Conservation (phyloP, 2,113 vertebrate genomes). For the Sisor rabdophorus region DNA sequence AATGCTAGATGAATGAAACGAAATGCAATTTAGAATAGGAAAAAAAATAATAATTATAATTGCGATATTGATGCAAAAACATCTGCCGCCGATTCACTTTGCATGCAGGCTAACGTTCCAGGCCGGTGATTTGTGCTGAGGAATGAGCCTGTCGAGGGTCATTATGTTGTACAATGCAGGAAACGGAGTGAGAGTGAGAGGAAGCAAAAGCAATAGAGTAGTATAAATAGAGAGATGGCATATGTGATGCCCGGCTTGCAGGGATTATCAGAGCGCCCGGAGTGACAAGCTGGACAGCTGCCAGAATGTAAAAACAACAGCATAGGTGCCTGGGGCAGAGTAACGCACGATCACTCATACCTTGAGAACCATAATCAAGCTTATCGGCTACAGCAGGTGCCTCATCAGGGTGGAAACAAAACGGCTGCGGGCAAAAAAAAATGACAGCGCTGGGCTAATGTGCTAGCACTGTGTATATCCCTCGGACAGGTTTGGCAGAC, state of each 20-base stretch:
- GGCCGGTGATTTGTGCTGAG: conserved; percentile 10
- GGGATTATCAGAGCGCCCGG: conserved; percentile 8
- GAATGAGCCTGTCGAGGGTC: conserved; percentile 22
- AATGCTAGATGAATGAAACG: conserved; percentile 5
- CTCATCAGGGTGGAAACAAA: neutral
- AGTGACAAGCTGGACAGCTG: conserved; percentile 14
- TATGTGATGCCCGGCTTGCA: conserved; percentile 1
- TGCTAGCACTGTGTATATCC: neutral
- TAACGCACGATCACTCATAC: conserved; percentile 15
- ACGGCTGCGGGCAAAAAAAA: neutral
- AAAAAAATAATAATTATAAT: conserved; percentile 9
- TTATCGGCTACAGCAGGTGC: conserved; percentile 18
- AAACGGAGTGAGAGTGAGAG: conserved; percentile 7
- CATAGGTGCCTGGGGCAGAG: conserved; percentile 12
- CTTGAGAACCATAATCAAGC: conserved; percentile 19
- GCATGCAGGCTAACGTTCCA: conserved; percentile 2
- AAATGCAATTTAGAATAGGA: conserved; percentile 8
- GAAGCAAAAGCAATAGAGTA: neutral
- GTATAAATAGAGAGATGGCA: neutral
- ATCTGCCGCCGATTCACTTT: conserved; percentile 15
- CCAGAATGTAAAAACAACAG: conserved; percentile 19
- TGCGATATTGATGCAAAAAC: conserved; percentile 7
- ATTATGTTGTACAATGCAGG: conserved; percentile 14
- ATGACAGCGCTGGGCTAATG: conserved; percentile 1
- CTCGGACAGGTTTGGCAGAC: neutral